Conservation (phyloP, 2,113 vertebrate species). For the Tupaia tana region DNA sequence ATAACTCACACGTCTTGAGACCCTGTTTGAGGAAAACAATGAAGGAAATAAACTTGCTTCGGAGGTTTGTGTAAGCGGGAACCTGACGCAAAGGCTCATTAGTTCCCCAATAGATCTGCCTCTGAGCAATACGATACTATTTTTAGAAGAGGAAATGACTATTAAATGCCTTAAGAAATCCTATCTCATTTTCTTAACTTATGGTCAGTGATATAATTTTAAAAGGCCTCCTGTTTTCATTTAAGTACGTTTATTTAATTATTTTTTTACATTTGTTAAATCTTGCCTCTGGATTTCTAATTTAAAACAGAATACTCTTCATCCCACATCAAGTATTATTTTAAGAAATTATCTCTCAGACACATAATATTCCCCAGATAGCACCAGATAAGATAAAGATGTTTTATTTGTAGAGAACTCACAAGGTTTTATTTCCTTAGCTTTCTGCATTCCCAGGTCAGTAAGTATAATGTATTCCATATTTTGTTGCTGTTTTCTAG, state of each 20-base stretch:
- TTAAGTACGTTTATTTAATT: background rate
- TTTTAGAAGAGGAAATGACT: background rate
- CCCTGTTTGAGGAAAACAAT: background rate
- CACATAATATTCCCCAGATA: slow-evolving; percentile 6
- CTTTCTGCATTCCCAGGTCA: slow-evolving; percentile 58
- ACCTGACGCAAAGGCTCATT: accelerated
- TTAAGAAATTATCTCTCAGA: slow-evolving; percentile 54
- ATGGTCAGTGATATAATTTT: background rate
- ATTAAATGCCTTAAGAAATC: background rate
- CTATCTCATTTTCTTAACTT: background rate
- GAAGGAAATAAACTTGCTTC: too few relatives aligned
- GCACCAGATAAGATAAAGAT: slow-evolving; percentile 70
- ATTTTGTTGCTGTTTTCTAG: slow-evolving; percentile 74
- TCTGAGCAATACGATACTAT: accelerated
- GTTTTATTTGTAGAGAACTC: slow-evolving; percentile 77
- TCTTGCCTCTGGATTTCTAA: slow-evolving; percentile 42
- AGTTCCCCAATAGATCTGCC: accelerated
- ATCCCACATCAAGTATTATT: slow-evolving; percentile 60
- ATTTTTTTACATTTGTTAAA: background rate
- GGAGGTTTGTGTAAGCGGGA: background rate
- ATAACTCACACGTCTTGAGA: background rate
- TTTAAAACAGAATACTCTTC: slow-evolving; percentile 15
- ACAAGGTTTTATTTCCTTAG: slow-evolving; percentile 24
- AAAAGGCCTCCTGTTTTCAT: background rate
- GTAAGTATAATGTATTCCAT: slow-evolving; percentile 58